These are phyloP conservation scores for Agrotis clavis DNA, from an alignment of 2,888 invertebrate genomes.

Conservation along the genomic window DNA sequence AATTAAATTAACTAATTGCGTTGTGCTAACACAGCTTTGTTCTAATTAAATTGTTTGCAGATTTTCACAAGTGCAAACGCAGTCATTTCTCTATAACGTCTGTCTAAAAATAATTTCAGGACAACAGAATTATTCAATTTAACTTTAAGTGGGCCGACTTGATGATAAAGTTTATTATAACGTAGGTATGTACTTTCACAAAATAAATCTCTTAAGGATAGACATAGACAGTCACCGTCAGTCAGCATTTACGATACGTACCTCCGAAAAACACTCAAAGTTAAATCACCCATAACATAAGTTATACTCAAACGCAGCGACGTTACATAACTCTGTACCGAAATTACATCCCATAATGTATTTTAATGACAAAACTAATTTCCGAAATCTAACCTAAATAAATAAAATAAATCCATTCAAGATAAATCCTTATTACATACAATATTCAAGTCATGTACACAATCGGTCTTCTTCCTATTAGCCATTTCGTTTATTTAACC, in stretches of 20 bases:
- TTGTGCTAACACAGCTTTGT: slow-evolving; percentile 29
- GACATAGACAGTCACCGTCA: neutral
- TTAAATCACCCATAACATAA: neutral
- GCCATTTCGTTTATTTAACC: slow-evolving; percentile 71
- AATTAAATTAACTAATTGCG: slow-evolving; percentile 51
- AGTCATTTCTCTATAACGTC: neutral
- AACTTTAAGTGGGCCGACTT: too few relatives aligned
- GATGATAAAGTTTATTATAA: neutral
- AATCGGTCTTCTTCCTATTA: slow-evolving; percentile 71
- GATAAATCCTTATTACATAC: slow-evolving; percentile 68
- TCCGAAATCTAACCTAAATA: slow-evolving; percentile 41
- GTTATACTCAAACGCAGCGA: slow-evolving; percentile 7
- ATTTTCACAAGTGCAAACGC: slow-evolving; percentile 11
- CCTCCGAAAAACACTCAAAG: neutral
- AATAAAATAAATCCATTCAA: slow-evolving; percentile 53
- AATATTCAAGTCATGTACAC: slow-evolving; percentile 74
- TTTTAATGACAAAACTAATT: slow-evolving; percentile 47
- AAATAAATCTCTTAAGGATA: neutral
- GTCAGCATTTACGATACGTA: neutral
- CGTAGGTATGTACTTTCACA: neutral
- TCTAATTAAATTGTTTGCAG: slow-evolving; percentile 35
- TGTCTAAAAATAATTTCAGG: neutral
- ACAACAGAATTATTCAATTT: neutral
- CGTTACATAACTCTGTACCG: neutral
- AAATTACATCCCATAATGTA: slow-evolving; percentile 22